Percentiles rank a stretch among this genome's conserved stretches.
Conservation (phyloP, 2,888 invertebrate genomes). For the Phalera bucephala region DNA sequence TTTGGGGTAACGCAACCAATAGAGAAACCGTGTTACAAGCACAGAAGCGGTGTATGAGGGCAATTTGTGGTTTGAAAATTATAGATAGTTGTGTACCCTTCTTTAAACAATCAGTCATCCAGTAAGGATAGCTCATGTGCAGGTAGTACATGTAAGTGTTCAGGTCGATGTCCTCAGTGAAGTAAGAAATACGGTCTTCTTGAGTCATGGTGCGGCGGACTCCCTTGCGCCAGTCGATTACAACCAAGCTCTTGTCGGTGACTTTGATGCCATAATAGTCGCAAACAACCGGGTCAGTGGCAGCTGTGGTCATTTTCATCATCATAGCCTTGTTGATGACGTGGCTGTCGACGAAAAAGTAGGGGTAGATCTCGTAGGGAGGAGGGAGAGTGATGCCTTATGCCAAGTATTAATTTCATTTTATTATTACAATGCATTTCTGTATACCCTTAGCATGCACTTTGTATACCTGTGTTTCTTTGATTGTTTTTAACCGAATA, state of each 20-base stretch:
- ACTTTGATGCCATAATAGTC: slow-evolving; percentile 77
- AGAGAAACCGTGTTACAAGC: too few species aligned
- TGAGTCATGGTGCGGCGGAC: slow-evolving; percentile 81
- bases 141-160: slow-evolving; percentile 88
- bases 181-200: slow-evolving; percentile 86
- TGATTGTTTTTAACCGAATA: too few species aligned
- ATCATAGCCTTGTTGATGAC: slow-evolving; percentile 86
- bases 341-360: slow-evolving; percentile 88
- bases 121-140: slow-evolving; percentile 87
- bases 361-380: slow-evolving; percentile 90
- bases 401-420: too few species aligned
- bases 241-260: slow-evolving; percentile 81
- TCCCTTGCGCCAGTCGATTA: slow-evolving; percentile 87
- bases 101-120: slow-evolving; percentile 87
- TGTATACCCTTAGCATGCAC: too few species aligned
- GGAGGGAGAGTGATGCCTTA: slow-evolving; percentile 87
- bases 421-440: too few species aligned
- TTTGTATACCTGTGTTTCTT: too few species aligned
- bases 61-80: too few species aligned
- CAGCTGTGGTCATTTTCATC: slow-evolving; percentile 84
- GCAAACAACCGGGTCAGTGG: slow-evolving; percentile 75
- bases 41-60: too few species aligned
- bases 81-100: too few species aligned
- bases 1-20: too few species aligned
- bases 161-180: slow-evolving; percentile 89